These are phyloP conservation scores for Lytechinus variegatus DNA, from an alignment of 35 echinoderm and acorn worm species.

Conservation along the genomic window DNA sequence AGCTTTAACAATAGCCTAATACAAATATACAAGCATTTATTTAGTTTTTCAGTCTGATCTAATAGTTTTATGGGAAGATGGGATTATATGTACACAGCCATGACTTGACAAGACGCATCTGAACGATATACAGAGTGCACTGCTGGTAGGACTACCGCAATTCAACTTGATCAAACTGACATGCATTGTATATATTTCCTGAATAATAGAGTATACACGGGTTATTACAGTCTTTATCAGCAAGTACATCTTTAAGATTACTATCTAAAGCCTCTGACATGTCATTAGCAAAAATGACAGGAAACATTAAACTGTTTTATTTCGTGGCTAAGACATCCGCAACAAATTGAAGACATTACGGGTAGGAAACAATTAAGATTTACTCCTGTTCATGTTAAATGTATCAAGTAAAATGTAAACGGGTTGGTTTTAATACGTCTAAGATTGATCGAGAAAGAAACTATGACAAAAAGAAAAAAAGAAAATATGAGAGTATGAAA, in stretches of 20 bases:
- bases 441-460: too few species aligned
- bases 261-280: background rate
- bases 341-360: background rate
- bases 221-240: slow-evolving; percentile 3
- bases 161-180: background rate
- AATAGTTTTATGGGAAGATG: slow-evolving; percentile 17
- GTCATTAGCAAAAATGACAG: background rate
- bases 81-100: background rate
- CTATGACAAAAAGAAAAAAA: too few species aligned
- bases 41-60: background rate
- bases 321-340: background rate
- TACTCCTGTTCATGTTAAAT: background rate
- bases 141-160: background rate
- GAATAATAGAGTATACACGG: background rate
- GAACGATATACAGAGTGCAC: slow-evolving; percentile 31
- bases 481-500: too few species aligned
- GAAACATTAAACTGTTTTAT: background rate
- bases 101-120: background rate
- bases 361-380: background rate
- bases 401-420: too few species aligned
- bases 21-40: slow-evolving; percentile 18
- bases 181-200: background rate
- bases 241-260: background rate
- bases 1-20: background rate
- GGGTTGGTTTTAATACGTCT: too few species aligned